These are phyloP conservation scores for Rousettus leschenaultii DNA, from an alignment of 2,113 vertebrate genomes.

Conservation along the genomic window DNA sequence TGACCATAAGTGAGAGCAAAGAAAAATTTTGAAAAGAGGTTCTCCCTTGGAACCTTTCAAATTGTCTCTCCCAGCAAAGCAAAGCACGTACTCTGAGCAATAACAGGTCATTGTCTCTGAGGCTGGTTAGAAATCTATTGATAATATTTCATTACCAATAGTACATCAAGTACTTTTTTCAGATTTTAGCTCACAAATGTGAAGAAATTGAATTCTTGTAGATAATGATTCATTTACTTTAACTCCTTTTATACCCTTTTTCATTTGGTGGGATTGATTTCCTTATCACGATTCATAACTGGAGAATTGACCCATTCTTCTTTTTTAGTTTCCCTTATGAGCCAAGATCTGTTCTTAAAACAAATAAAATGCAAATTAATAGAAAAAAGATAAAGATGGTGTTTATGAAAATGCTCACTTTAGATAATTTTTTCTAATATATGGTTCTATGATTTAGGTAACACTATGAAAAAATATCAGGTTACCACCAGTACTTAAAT, in stretches of 20 bases:
- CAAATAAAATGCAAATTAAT: slow-evolving; percentile 48
- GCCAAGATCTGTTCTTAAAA: slow-evolving; percentile 46
- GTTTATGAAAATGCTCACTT: slow-evolving; percentile 27
- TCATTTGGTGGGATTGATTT: slow-evolving; percentile 68
- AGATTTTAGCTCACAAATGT: slow-evolving; percentile 15
- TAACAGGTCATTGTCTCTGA: not conserved
- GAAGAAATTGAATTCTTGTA: slow-evolving; percentile 45
- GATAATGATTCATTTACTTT: slow-evolving; percentile 64
- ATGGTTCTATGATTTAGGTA: not conserved
- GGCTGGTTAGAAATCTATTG: slow-evolving; percentile 33
- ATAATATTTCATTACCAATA: slow-evolving; percentile 35
- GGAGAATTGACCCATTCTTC: slow-evolving; percentile 35
- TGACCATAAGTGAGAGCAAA: not conserved
- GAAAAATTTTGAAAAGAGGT: not conserved
- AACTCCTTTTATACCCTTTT: slow-evolving; percentile 48
- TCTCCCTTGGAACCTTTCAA: not conserved
- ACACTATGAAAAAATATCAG: not conserved
- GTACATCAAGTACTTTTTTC: not conserved
- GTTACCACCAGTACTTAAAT: not conserved
- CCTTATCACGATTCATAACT: slow-evolving; percentile 62
- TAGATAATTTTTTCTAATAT: not conserved
- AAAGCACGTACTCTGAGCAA: not conserved
- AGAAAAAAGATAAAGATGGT: slow-evolving; percentile 29
- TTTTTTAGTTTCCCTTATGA: slow-evolving; percentile 41
- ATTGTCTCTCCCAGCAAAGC: not conserved